Base-by-base conservation (phyloP, 2,888 invertebrate genomes). In the Heteropelma amictum region DNA sequence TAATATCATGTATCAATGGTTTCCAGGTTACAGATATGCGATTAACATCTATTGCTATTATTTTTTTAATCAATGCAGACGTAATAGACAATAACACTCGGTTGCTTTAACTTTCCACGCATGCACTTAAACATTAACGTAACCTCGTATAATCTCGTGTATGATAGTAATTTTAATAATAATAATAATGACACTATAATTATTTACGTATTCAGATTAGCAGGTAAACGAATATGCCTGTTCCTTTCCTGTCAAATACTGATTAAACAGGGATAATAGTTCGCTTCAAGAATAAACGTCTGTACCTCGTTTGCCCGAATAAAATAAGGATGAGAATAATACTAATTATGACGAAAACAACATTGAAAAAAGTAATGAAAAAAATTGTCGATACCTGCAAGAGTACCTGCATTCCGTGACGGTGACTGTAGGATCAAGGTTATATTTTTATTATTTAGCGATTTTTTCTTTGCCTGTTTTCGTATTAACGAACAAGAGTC, bases 171-270 rank as follows among this genome's bases (percentile, higher is more conserved):
- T 49, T 38, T 12, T 49, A 38, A 49, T 38, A 30, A 4, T 26
- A 26, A 26, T 30, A 30, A 30, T 42, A 45, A n/a, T n/a, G n/a
- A n/a, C n/a, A n/a, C n/a, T n/a, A 65, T 47, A 49, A 49, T 35
- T 53, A 49, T 33, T 51, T 65, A 42, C 35, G 72, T 53, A 21
- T 65, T 45, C 56, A 53, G 65, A 53, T 35, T 21, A 49, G 58
- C 54, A 56, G 67, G 47, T 49, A 68, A 54, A 70, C 60, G 70
- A 61, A 21, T 40, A 23, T 26, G 30, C 53, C 58, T 58, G 45
- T 26, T 19, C 68, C 65, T 45, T 70, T 35, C 61, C 47, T 53
- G 60, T 70, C 54, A 49, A 75, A 71, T 75, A 61, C 70, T 75
- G 67, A 71, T 67, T 67, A 65, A 61, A 42, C 70, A 70, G 65